These are phyloP conservation scores for Diorhabda sublineata DNA, from an alignment of 1,140 invertebrate species.

Conservation along the genomic window DNA sequence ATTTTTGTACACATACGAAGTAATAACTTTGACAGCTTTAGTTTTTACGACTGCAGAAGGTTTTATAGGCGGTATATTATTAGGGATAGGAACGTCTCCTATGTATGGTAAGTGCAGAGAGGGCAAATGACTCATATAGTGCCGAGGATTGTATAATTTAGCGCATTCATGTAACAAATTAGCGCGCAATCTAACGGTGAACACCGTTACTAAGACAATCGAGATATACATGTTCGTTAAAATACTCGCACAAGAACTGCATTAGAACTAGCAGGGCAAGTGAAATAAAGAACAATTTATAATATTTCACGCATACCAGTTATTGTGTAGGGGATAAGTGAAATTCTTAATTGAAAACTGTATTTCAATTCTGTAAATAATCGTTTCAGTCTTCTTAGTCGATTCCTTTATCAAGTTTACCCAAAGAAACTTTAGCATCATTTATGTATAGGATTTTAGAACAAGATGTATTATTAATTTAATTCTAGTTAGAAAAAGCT, in stretches of 20 bases:
- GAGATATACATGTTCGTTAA: conserved; percentile 24
- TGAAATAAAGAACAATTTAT: too few species aligned
- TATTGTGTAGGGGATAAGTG: too few species aligned
- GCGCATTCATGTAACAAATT: conserved; percentile 31
- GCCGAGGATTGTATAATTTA: conserved; percentile 38
- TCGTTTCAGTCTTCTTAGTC: too few species aligned
- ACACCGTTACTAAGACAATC: conserved; percentile 18
- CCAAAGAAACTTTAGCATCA: too few species aligned
- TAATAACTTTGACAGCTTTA: conserved; percentile 39
- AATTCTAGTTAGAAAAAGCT: too few species aligned
- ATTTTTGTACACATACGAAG: conserved; percentile 40
- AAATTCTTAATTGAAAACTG: too few species aligned
- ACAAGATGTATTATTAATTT: too few species aligned
- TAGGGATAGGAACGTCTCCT: conserved; percentile 36
- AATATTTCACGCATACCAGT: too few species aligned
- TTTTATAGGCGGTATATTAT: conserved; percentile 26
- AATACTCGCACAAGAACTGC: neutral
- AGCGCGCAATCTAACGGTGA: conserved; percentile 15
- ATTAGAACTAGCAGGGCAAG: conserved; percentile 12
- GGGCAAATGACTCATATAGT: conserved; percentile 39
- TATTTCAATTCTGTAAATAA: too few species aligned
- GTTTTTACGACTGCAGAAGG: conserved; percentile 36
- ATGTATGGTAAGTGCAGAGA: conserved; percentile 40
- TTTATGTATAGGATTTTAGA: too few species aligned
- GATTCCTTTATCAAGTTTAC: too few species aligned